These are phyloP conservation scores for Anabacerthia variegaticeps DNA, from an alignment of 2,797 vertebrate genomes.

Conservation along the genomic window DNA sequence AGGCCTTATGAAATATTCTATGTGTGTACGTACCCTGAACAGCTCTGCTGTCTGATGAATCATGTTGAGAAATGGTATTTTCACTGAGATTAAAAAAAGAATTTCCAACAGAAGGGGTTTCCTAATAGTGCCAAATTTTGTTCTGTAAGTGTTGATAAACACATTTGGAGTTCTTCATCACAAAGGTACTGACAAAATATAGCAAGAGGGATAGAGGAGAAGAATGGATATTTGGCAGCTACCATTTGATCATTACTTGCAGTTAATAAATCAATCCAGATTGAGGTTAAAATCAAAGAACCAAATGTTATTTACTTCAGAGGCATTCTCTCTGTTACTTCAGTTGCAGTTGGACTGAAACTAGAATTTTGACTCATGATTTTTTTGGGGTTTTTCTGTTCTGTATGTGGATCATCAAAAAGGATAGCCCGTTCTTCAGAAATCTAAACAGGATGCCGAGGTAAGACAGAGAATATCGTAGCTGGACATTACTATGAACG, in stretches of 20 bases:
- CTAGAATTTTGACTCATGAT: background rate
- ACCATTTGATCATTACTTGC: constrained; percentile 22
- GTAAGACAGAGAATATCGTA: background rate
- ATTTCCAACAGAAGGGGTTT: constrained; percentile 52
- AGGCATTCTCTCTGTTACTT: background rate
- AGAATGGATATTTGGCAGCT: constrained; percentile 21
- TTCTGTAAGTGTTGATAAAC: constrained; percentile 62
- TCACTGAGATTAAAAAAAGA: constrained; percentile 63
- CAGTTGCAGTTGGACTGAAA: background rate
- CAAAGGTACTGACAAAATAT: constrained; percentile 45
- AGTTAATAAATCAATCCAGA: constrained; percentile 32
- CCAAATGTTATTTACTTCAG: constrained; percentile 40
- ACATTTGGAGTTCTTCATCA: constrained; percentile 36
- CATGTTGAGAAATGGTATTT: constrained; percentile 52
- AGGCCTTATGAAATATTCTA: background rate
- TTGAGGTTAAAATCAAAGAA: constrained; percentile 38
- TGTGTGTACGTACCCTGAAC: background rate
- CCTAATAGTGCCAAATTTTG: constrained; percentile 60
- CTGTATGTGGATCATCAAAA: background rate
- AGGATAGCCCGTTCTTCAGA: background rate
- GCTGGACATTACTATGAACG: background rate
- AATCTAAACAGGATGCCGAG: background rate
- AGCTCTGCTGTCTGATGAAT: constrained; percentile 47
- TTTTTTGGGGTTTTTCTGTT: rapidly evolving
- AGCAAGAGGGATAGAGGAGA: background rate